Evolutionary conservation across 1,140 invertebrate genomes (phyloP), one percentile per base, ranked within the genome.

Genomic region (Hydropsyche tenuis): DNA sequence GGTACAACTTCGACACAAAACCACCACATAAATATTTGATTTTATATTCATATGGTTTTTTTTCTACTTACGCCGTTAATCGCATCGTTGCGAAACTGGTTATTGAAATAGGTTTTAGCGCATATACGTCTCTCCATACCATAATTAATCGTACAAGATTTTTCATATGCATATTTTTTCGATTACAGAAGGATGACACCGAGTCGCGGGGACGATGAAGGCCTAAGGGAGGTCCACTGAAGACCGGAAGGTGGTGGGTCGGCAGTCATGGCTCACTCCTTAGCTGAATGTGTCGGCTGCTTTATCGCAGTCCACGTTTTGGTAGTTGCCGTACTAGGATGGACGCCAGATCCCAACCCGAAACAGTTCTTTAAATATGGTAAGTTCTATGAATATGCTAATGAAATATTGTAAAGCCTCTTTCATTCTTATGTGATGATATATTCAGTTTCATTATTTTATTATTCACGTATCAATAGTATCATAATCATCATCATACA

Each of bases 331-430:
- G 63, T 62, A 18, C 6, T 27, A 1, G 75, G 71, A 20, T 76
- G 75, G 75, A 46, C 27, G 1, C 66, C 72, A 0, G 75, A 76
- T 27, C 23, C 75, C 18, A 64, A 53, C 16, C 53, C 75, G 25
- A 76, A 73, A 20, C 65, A 60, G 14, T 70, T 53, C 46, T 56
- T 73, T 56, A 76, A 73, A 73, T 65, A 73, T 66, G 75, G 75
- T 75, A 63, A 75, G 70, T 42, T 14, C n/a, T n/a, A n/a, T n/a
- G n/a, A n/a, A n/a, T n/a, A n/a, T n/a, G n/a, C n/a, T n/a, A n/a
- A n/a, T n/a, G n/a, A n/a, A n/a, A n/a, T n/a, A n/a, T n/a, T n/a
- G n/a, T n/a, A n/a, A n/a, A n/a, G n/a, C n/a, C n/a, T n/a, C n/a
- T n/a, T n/a, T n/a, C n/a, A n/a, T n/a, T n/a, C n/a, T n/a, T n/a